Evolutionary conservation across 2,797 vertebrate species (phyloP).

Genomic region (Pantherophis alleghaniensis): DNA sequence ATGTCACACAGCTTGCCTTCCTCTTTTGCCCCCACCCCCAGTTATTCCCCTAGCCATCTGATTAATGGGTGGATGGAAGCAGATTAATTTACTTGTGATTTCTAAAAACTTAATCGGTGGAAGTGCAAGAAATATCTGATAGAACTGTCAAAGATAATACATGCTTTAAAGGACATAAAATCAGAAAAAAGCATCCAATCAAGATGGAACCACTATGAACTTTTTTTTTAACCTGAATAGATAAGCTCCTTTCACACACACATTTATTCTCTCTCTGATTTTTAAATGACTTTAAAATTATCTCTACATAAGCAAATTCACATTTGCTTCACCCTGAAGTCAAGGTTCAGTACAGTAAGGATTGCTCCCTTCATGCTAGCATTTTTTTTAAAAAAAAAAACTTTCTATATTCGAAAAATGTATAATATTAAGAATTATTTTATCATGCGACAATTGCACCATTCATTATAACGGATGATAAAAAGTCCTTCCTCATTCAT

Average conservation of each 20-base stretch:
- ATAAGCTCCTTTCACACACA: conserved; percentile 1
- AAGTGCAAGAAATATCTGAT: conserved; percentile 65
- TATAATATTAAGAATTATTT: background rate
- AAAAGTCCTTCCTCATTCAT: background rate
- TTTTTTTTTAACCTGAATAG: background rate
- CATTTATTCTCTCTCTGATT: background rate
- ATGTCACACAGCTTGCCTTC: conserved; percentile 51
- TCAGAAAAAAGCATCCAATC: conserved; percentile 42
- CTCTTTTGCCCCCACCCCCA: conserved; percentile 35
- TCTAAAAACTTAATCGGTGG: conserved; percentile 65
- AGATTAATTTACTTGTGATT: conserved; percentile 66
- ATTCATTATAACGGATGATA: background rate
- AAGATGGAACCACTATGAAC: conserved; percentile 30
- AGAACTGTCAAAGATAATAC: conserved; percentile 68
- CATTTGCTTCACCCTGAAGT: conserved; percentile 14
- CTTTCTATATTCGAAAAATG: background rate
- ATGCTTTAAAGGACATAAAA: conserved; percentile 64
- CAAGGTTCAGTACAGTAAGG: background rate
- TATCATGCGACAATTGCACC: background rate
- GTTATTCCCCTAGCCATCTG: conserved; percentile 61
- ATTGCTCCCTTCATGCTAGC: background rate
- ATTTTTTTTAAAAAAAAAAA: background rate
- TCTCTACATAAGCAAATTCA: background rate
- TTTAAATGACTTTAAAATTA: conserved; percentile 21
- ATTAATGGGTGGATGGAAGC: conserved; percentile 61